phyloP scores from a whole-genome alignment of 2,797 vertebrate genomes.

The Acipenser transmontanus region DNA sequence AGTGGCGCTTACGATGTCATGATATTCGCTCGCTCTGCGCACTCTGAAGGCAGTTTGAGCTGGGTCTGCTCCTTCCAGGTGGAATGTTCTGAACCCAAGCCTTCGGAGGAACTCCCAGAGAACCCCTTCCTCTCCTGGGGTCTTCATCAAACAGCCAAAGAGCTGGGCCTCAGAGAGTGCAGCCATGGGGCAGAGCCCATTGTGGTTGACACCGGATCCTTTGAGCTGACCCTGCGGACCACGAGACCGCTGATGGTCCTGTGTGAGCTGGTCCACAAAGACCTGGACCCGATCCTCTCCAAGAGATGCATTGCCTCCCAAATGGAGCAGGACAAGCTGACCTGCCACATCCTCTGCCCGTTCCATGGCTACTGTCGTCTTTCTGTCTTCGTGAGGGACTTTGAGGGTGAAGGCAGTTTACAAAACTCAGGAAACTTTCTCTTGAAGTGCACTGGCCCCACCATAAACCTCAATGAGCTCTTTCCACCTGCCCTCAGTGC shows the following conservation, averaged over 20 bases:
- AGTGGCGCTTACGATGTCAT: constrained; percentile 61
- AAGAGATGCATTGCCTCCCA: constrained; percentile 65
- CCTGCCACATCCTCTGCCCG: constrained; percentile 58
- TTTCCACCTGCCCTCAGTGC: constrained; percentile 58
- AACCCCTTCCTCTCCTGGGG: constrained; percentile 72
- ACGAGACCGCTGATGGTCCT: constrained; percentile 51
- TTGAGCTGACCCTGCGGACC: constrained; percentile 50
- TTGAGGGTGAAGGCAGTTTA: constrained; percentile 45
- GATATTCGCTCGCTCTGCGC: constrained; percentile 56
- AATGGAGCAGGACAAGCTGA: constrained; percentile 53
- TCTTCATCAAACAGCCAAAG: constrained; percentile 40
- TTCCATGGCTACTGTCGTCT: constrained; percentile 60
- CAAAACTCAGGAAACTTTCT: constrained; percentile 67
- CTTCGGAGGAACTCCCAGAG: constrained; percentile 53
- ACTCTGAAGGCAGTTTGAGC: constrained; percentile 34
- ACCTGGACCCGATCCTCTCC: constrained; percentile 41
- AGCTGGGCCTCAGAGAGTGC: constrained; percentile 51
- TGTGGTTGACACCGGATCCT: constrained; percentile 39
- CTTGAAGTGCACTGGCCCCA: constrained; percentile 47
- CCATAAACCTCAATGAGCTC: constrained; percentile 40
- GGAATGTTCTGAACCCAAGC: constrained; percentile 44
- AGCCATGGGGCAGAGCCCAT: constrained; percentile 42
- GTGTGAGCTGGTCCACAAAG: constrained; percentile 56
- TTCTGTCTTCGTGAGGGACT: constrained; percentile 63
- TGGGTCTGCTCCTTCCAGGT: constrained; percentile 74